phyloP scores from a whole-genome alignment of 2,888 invertebrate genomes.

The Caenorhabditis sp. region DNA sequence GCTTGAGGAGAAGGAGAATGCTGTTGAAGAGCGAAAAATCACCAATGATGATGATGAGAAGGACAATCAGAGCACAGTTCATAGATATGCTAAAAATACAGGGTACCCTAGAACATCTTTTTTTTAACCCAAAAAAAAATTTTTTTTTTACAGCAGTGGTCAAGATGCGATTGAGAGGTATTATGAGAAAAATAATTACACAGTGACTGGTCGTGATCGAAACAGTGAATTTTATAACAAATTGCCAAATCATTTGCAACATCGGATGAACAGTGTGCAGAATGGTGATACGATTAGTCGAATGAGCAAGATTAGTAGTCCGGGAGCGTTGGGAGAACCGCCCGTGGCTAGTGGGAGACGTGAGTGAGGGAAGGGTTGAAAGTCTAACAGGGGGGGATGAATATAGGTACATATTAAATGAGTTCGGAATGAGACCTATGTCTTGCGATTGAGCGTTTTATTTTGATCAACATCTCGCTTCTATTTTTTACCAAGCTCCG shows the following conservation, averaged over 20 bases:
- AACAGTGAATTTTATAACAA: constrained; percentile 28
- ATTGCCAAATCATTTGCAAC: constrained; percentile 26
- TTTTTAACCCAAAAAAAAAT: too few relatives aligned
- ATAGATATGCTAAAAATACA: neutral
- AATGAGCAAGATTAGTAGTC: constrained; percentile 15
- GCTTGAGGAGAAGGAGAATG: neutral
- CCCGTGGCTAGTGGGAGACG: constrained; percentile 18
- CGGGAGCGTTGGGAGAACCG: constrained; percentile 28
- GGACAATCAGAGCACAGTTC: neutral
- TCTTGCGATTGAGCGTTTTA: too few relatives aligned
- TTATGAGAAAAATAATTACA: constrained; percentile 34
- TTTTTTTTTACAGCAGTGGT: neutral
- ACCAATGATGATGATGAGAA: neutral
- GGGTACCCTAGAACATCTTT: neutral
- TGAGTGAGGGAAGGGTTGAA: too few relatives aligned
- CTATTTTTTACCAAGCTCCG: too few relatives aligned
- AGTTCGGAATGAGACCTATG: too few relatives aligned
- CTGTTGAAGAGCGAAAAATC: neutral
- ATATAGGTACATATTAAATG: too few relatives aligned
- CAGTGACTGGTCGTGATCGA: constrained; percentile 29
- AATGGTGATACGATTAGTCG: constrained; percentile 3
- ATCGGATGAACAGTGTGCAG: constrained; percentile 12
- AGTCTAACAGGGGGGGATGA: too few relatives aligned
- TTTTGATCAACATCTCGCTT: too few relatives aligned
- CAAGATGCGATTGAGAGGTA: constrained; percentile 30